Conservation (phyloP, 2,797 vertebrate genomes). For the Neomorphus geoffroyi region DNA sequence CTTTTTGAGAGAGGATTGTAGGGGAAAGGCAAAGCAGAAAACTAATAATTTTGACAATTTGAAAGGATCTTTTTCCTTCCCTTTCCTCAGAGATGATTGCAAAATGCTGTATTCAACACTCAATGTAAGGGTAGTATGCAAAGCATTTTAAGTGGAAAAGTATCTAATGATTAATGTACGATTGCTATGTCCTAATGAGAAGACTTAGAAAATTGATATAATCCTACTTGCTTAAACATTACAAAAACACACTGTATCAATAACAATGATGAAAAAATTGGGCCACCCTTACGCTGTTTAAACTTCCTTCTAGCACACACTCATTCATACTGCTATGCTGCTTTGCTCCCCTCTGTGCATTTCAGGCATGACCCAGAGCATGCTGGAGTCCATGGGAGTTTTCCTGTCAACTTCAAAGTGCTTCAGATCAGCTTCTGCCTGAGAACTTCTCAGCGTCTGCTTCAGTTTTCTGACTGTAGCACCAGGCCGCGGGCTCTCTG, state of each 20-base stretch:
- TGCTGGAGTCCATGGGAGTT: background rate
- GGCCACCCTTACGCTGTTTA: background rate
- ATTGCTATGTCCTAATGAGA: background rate
- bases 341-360: background rate
- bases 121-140: background rate
- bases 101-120: background rate
- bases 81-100: background rate
- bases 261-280: background rate
- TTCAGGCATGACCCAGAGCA: background rate
- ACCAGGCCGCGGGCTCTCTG: conserved; percentile 54
- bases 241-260: background rate
- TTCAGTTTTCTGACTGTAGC: conserved; percentile 41
- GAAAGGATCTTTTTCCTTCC: background rate
- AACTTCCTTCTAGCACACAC: background rate
- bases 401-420: conserved; percentile 23
- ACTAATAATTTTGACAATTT: background rate
- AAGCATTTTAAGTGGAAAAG: background rate
- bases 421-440: conserved; percentile 27
- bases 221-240: background rate
- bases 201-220: background rate
- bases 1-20: background rate
- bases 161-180: background rate
- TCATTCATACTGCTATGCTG: background rate
- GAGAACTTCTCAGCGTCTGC: conserved; percentile 30
- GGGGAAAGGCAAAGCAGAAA: background rate